Conservation (phyloP, 1,140 invertebrate species). For the Caerostris extrusa region DNA sequence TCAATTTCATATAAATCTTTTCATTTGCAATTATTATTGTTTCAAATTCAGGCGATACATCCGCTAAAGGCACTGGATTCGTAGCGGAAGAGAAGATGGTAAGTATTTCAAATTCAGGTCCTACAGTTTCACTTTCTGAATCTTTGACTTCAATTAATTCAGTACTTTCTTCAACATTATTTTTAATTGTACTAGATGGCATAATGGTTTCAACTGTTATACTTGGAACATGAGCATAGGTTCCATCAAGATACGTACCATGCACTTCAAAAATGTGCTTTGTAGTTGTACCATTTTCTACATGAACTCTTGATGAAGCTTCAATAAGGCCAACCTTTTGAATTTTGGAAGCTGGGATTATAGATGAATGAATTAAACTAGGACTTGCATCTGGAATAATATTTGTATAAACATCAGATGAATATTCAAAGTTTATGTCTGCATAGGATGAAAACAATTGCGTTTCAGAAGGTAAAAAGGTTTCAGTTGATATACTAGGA, state of each 20-base stretch:
- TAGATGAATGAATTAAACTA: constrained; percentile 81
- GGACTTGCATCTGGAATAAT: constrained; percentile 80
- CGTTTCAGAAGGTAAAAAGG: not conserved
- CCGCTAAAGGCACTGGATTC: not conserved
- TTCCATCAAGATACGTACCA: constrained; percentile 91
- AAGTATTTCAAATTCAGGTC: constrained; percentile 58
- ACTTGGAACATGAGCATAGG: constrained; percentile 87
- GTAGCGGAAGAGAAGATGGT: constrained; percentile 5
- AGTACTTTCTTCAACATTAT: not conserved
- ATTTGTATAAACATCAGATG: constrained; percentile 79
- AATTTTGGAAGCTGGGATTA: constrained; percentile 81
- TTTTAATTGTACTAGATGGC: not conserved
- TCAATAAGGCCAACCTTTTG: constrained; percentile 80
- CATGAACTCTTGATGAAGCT: constrained; percentile 81
- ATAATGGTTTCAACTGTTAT: constrained; percentile 33
- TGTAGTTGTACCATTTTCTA: constrained; percentile 86
- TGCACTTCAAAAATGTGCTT: constrained; percentile 87
- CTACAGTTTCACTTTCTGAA: not conserved
- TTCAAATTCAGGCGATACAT: not conserved
- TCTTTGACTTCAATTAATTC: not conserved
- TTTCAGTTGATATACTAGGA: constrained; percentile 77
- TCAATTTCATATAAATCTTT: constrained; percentile 11
- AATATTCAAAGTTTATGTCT: constrained; percentile 79
- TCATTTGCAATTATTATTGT: not conserved
- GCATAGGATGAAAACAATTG: constrained; percentile 75